Percentiles rank a stretch among this genome's conserved stretches.
Evolutionary conservation across 2,113 vertebrate genomes (phyloP).

Genomic region (Otocyon megalotis): DNA sequence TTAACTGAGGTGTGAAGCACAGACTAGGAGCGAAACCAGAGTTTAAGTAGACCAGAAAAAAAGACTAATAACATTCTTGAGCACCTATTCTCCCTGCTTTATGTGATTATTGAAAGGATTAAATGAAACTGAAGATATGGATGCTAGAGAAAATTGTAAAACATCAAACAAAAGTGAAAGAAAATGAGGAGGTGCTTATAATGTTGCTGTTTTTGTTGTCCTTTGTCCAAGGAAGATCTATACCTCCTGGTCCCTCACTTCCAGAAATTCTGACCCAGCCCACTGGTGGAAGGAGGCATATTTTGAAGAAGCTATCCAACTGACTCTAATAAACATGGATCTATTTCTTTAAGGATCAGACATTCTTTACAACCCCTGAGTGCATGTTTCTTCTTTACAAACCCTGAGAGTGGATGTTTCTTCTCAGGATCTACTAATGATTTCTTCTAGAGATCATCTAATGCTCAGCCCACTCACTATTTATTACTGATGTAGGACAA

Average conservation of each 20-base stretch:
- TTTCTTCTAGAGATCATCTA: neutral
- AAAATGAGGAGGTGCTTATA: neutral
- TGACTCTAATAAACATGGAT: neutral
- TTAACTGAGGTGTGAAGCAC: slow-evolving; percentile 32
- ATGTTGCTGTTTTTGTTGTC: neutral
- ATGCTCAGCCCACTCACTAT: neutral
- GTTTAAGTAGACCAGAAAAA: neutral
- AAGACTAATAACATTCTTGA: slow-evolving; percentile 34
- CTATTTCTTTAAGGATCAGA: neutral
- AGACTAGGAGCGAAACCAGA: neutral
- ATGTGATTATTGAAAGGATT: neutral
- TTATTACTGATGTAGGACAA: neutral
- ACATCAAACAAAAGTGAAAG: neutral
- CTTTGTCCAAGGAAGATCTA: neutral
- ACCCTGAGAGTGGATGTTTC: neutral
- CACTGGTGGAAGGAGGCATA: neutral
- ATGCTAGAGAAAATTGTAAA: neutral
- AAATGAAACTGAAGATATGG: neutral
- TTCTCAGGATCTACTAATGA: neutral
- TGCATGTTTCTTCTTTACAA: neutral
- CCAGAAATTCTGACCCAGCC: neutral
- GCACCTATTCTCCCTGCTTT: neutral
- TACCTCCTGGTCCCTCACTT: no score
- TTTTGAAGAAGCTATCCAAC: neutral
- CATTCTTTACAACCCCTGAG: neutral